Base-by-base conservation (phyloP, 2,888 invertebrate genomes). In the Blastobasis adustella region DNA sequence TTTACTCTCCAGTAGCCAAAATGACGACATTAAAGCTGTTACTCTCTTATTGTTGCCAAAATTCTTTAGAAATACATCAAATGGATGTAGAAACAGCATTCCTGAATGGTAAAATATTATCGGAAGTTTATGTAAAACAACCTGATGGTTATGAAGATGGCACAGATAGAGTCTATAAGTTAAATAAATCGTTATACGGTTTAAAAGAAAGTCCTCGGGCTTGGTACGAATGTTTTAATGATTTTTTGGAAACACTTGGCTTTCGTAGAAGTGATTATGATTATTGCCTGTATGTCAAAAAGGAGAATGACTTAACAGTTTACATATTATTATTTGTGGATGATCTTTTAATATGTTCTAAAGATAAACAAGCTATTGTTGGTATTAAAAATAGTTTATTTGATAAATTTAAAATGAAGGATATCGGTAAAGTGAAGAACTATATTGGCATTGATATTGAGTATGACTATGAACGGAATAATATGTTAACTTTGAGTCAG, bases 381-480 rank as follows among this genome's bases (percentile, higher is more conserved):
- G n/a, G n/a, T n/a, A n/a, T n/a, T n/a, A n/a, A n/a, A n/a, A n/a
- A n/a, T n/a, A n/a, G n/a, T n/a, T n/a, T n/a, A n/a, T n/a, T n/a
- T n/a, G n/a, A 61, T 49, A 60, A 46, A 52, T 64, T 65, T 60
- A 46, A 23, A 55, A 70, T 67, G 63, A 69, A 68, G 57, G 64
- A 73, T 47, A 41, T 69, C 5, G 67, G 67, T 10, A 65, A 60
- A 65, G 50, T 67, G 49, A 66, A 62, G 57, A 66, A 37, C 9
- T 70, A 71, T 51, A 54, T 74, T 56, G 72, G 71, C 1, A 73
- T 73, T 49, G 62, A 71, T 54, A 65, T 73, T 58, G 57, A 63
- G 39, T 60, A 69, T 56, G 61, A 60, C 54, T 48, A 69, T 58
- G 54, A 56, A 9, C 50, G 46, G 57, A 52, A 47, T 6, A 46